Conservation (phyloP, 2,113 vertebrate genomes). For the Burhinus bistriatus region DNA sequence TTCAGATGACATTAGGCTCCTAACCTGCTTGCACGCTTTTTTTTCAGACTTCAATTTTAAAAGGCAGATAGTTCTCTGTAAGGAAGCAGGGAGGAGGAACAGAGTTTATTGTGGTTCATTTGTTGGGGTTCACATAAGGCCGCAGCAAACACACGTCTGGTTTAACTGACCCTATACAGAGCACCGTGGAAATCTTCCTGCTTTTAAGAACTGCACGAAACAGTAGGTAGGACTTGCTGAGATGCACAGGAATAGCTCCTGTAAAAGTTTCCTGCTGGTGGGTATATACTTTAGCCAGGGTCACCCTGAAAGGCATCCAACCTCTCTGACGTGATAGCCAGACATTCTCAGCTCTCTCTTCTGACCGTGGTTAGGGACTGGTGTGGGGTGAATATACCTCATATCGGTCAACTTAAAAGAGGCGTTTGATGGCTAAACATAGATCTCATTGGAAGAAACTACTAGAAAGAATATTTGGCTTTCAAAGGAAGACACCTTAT, state of each 20-base stretch:
- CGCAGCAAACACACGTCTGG: not conserved
- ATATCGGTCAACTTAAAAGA: not conserved
- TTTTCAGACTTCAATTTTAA: not conserved
- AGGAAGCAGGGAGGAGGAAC: not conserved
- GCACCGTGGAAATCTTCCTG: not conserved
- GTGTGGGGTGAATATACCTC: not conserved
- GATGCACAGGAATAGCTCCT: not conserved
- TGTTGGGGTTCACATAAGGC: not conserved
- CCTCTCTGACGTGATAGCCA: not conserved
- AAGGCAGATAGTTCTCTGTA: not conserved
- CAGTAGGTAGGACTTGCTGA: not conserved
- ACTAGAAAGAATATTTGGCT: not conserved
- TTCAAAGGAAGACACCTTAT: accelerated
- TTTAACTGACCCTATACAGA: not conserved
- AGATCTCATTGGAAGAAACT: not conserved
- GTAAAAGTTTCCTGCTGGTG: not conserved
- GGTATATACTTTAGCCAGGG: not conserved
- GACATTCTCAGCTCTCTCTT: not conserved
- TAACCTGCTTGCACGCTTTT: not conserved
- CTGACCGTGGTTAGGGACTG: not conserved
- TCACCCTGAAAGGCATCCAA: not conserved
- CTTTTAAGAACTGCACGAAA: not conserved
- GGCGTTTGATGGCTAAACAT: not conserved
- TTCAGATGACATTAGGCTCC: not conserved
- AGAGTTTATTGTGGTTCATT: not conserved